These are phyloP conservation scores for Scytalopus superciliaris DNA, from an alignment of 2,113 vertebrate species.

Conservation along the genomic window DNA sequence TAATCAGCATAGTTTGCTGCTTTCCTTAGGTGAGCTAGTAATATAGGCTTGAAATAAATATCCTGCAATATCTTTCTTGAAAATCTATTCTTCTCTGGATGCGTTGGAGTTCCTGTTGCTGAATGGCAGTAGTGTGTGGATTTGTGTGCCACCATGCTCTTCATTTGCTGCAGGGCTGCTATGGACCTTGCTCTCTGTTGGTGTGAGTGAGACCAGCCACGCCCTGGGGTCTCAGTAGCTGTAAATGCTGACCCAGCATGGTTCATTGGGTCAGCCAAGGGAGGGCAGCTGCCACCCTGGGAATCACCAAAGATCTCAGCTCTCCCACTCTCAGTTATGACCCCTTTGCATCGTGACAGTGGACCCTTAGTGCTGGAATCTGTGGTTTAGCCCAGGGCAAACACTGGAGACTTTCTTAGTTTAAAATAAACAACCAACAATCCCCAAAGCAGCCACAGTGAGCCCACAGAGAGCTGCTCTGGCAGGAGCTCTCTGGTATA, in stretches of 20 bases:
- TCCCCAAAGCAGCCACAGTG: neutral
- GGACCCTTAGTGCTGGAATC: neutral
- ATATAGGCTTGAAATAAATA: neutral
- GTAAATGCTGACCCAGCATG: neutral
- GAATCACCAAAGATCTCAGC: neutral
- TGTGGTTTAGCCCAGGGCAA: neutral
- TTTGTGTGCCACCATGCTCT: neutral
- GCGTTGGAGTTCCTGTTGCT: neutral
- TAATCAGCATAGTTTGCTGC: neutral
- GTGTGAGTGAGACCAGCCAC: neutral
- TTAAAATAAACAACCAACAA: neutral
- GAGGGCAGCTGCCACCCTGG: neutral
- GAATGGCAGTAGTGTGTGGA: neutral
- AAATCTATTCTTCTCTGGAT: neutral
- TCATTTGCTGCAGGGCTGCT: neutral
- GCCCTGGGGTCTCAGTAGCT: rapidly evolving
- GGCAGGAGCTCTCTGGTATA: neutral
- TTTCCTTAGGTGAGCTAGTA: neutral
- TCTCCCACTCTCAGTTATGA: rapidly evolving
- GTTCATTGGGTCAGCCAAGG: neutral
- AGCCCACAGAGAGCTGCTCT: neutral
- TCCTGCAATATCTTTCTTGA: neutral
- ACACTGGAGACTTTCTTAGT: neutral
- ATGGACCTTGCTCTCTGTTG: rapidly evolving
- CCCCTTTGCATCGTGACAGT: neutral